A percentile compares a stretch with the other conserved stretches of the same genome.
These are phyloP conservation scores for Oncopeltus fasciatus DNA, from an alignment of 1,140 invertebrate species.

Conservation along the genomic window DNA sequence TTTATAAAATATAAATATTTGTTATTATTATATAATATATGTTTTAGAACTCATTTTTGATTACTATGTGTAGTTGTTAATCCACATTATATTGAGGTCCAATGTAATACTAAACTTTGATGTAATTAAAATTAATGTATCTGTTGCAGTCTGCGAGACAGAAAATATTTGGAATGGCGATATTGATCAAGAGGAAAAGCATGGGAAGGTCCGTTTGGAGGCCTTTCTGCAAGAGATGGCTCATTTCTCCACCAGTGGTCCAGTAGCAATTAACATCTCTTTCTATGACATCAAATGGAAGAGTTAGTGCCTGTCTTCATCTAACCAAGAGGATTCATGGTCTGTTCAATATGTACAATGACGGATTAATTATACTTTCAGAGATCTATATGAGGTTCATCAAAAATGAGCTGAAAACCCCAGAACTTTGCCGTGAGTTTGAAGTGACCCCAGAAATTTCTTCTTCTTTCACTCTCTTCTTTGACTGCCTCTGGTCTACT, in stretches of 20 bases:
- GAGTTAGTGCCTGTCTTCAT: conserved; percentile 7
- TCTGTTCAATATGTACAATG: too few species aligned
- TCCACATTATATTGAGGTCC: too few species aligned
- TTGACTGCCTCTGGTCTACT: conserved; percentile 17
- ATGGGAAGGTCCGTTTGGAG: not conserved
- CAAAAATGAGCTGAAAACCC: conserved; percentile 11
- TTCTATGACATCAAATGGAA: conserved; percentile 18
- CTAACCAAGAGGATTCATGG: too few species aligned
- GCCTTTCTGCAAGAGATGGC: too few species aligned
- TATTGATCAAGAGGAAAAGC: not conserved
- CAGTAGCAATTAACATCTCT: conserved; percentile 14
- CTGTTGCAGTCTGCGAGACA: not conserved
- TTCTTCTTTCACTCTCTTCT: conserved; percentile 12
- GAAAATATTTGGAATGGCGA: not conserved
- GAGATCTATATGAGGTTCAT: conserved; percentile 16
- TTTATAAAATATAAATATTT: too few species aligned
- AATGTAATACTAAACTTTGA: too few species aligned
- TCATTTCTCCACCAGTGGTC: too few species aligned
- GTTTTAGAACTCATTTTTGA: too few species aligned
- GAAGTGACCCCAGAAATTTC: conserved; percentile 6
- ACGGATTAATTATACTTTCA: conserved; percentile 10
- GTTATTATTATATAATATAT: too few species aligned
- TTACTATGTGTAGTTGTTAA: too few species aligned
- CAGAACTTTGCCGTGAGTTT: conserved; percentile 17
- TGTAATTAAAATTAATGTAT: too few species aligned